Evolutionary conservation across 2,113 vertebrate species (phyloP).

Genomic region (Pheucticus melanocephalus): DNA sequence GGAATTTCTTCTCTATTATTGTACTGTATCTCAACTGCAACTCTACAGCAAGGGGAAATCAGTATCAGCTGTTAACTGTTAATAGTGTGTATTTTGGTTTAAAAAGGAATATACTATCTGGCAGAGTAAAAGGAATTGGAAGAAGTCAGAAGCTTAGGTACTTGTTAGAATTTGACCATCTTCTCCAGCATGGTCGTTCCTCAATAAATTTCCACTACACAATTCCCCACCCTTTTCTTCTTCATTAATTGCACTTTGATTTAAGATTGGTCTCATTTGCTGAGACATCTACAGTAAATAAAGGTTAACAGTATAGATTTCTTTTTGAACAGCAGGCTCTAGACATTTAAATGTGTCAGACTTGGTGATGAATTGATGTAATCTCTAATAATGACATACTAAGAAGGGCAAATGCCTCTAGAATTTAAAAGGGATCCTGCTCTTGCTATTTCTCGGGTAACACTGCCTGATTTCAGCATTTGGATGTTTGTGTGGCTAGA

Average conservation of each 20-base stretch:
- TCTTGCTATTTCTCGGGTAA: not conserved
- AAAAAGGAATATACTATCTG: not conserved
- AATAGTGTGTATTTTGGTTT: not conserved
- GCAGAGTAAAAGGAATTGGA: not conserved
- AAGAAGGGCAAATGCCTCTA: not conserved
- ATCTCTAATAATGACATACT: slow-evolving; percentile 15
- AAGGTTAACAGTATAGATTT: slow-evolving; percentile 46
- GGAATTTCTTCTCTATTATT: not conserved
- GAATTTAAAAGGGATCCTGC: not conserved
- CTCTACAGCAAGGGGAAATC: not conserved
- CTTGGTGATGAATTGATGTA: not conserved
- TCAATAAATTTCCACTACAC: not conserved
- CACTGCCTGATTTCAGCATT: not conserved
- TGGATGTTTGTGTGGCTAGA: not conserved
- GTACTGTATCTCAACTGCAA: not conserved
- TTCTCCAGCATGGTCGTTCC: not conserved
- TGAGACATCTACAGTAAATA: slow-evolving; percentile 50
- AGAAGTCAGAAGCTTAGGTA: not conserved
- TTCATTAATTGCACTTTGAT: slow-evolving; percentile 31
- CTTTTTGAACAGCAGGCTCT: not conserved
- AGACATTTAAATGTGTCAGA: slow-evolving; percentile 40
- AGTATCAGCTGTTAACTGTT: not conserved
- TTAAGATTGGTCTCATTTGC: slow-evolving; percentile 44
- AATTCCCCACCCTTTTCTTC: not conserved
- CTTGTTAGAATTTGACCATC: not conserved